Percentiles rank a stretch among this genome's conserved stretches.
phyloP scores from a whole-genome alignment of 2,797 vertebrate genomes.

The Chloroceryle amazona region DNA sequence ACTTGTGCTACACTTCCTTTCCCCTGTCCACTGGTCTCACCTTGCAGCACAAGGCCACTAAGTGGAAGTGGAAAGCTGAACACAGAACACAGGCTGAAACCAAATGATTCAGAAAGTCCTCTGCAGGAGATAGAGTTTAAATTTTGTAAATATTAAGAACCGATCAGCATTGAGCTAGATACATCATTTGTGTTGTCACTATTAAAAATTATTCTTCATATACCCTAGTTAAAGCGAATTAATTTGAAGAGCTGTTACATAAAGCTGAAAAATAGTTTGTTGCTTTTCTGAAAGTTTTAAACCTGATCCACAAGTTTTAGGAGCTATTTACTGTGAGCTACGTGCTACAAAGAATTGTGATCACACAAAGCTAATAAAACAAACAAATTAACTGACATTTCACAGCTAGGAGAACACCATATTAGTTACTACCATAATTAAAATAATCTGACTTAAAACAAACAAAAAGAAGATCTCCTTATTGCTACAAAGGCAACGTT shows the following conservation, averaged over 20 bases:
- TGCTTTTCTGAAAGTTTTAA: background rate
- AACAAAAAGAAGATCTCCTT: background rate
- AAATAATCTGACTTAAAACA: background rate
- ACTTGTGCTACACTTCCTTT: accelerated
- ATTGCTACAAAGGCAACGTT: background rate
- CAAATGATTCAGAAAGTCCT: background rate
- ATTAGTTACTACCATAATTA: background rate
- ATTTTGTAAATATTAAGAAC: background rate
- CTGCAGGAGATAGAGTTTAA: background rate
- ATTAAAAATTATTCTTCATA: no score
- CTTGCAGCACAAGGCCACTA: background rate
- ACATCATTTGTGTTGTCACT: background rate
- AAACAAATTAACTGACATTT: background rate
- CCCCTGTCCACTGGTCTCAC: accelerated
- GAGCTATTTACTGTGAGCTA: background rate
- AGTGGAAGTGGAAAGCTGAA: background rate
- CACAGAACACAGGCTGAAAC: background rate
- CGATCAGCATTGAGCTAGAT: background rate
- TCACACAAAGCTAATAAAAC: background rate
- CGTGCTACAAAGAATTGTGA: background rate
- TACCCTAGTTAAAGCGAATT: background rate
- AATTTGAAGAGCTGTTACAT: background rate
- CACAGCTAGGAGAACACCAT: background rate
- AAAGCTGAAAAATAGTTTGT: background rate
- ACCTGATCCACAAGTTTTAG: background rate